Conservation (phyloP, 2,888 invertebrate species). For the Adelphocoris suturalis region DNA sequence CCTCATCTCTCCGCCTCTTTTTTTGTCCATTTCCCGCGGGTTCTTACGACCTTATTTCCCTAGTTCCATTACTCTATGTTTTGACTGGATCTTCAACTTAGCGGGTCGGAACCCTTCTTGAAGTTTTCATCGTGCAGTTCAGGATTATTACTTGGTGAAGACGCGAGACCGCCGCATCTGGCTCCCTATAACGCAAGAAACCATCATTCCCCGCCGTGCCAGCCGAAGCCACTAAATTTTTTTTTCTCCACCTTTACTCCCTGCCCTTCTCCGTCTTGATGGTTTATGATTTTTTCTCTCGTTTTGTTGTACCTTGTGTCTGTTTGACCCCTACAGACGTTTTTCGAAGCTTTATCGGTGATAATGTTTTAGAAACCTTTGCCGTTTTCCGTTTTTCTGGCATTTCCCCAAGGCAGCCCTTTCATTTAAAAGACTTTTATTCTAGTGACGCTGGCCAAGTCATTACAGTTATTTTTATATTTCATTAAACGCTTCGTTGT, state of each 20-base stretch:
- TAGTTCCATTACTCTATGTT: constrained; percentile 54
- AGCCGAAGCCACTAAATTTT: constrained; percentile 63
- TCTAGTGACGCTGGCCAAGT: constrained; percentile 62
- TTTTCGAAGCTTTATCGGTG: constrained; percentile 54
- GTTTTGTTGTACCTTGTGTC: constrained; percentile 6
- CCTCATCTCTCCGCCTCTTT: neutral
- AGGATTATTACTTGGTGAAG: constrained; percentile 42
- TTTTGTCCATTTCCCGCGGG: neutral
- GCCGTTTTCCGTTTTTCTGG: constrained; percentile 54
- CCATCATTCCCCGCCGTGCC: constrained; percentile 14
- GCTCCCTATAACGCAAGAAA: constrained; percentile 52
- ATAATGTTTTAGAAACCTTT: constrained; percentile 52
- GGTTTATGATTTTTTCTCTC: constrained; percentile 37
- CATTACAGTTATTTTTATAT: constrained; percentile 68
- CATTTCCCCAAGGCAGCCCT: constrained; percentile 57
- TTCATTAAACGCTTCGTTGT: constrained; percentile 69
- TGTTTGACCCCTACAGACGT: constrained; percentile 56
- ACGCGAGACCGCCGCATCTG: constrained; percentile 41
- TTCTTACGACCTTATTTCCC: neutral
- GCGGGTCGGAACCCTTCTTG: constrained; percentile 19
- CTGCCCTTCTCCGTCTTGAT: neutral
- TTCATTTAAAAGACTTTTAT: constrained; percentile 64
- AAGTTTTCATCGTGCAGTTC: constrained; percentile 5
- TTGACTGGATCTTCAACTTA: constrained; percentile 29
- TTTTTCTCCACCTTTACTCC: constrained; percentile 48